Percentiles rank a stretch among this genome's conserved stretches.
Evolutionary conservation across 2,797 vertebrate species (phyloP).

Genomic region (Taeniopygia guttata): DNA sequence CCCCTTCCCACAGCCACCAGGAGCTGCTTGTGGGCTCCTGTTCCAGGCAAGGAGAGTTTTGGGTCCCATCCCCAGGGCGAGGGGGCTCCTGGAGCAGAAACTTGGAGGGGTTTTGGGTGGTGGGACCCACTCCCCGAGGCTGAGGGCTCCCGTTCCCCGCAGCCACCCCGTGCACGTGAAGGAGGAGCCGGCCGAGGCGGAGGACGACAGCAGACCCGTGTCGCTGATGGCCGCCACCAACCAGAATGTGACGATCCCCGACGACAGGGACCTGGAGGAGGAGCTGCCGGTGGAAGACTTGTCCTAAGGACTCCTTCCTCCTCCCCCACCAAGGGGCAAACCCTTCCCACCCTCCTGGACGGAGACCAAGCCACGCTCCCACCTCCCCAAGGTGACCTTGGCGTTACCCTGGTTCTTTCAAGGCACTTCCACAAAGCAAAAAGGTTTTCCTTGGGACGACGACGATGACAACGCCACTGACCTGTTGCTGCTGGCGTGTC

Average conservation of each 20-base stretch:
- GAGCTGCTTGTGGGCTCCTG: not conserved
- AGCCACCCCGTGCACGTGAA: constrained; percentile 97
- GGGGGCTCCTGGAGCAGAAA: too few species aligned
- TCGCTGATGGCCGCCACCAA: constrained; percentile 86
- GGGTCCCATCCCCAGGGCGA: not conserved
- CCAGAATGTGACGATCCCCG: constrained; percentile 88
- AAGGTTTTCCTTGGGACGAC: constrained; percentile 26
- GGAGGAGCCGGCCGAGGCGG: constrained; percentile 92
- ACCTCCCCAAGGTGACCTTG: constrained; percentile 66
- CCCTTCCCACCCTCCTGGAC: constrained; percentile 40
- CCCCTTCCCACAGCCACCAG: constrained; percentile 58
- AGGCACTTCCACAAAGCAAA: constrained; percentile 69
- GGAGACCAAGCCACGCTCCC: constrained; percentile 56
- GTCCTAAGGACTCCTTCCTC: constrained; percentile 75
- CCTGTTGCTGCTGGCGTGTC: constrained; percentile 19
- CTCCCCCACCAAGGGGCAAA: constrained; percentile 53
- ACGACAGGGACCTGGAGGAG: constrained; percentile 94
- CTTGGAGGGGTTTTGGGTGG: accelerated
- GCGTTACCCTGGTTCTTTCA: constrained; percentile 31
- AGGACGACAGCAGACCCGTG: constrained; percentile 89
- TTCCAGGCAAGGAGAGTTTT: too few species aligned
- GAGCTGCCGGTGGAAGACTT: constrained; percentile 90
- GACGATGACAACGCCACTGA: not conserved
- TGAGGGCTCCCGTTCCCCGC: not conserved
- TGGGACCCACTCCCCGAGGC: not conserved